Percentiles rank a stretch among this genome's conserved stretches.
phyloP scores from a whole-genome alignment of 2,888 invertebrate species.

The Phortica okadai region DNA sequence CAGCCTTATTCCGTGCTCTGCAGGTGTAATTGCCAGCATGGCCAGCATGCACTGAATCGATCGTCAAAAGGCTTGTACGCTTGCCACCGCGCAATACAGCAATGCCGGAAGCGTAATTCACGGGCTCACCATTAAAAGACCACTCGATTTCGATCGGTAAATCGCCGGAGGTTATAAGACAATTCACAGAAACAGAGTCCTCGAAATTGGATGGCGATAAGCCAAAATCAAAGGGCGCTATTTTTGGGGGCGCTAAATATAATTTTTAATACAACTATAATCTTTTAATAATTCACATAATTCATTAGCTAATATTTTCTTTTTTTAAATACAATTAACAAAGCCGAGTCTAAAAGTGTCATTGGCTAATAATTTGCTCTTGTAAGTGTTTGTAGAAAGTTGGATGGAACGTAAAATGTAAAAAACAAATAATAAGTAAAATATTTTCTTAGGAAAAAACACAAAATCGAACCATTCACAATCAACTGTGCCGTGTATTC shows the following conservation, averaged over 20 bases:
- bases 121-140: slow-evolving; percentile 78
- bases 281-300: not conserved
- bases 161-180: slow-evolving; percentile 84
- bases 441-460: slow-evolving; percentile 26
- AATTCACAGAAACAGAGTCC: slow-evolving; percentile 83
- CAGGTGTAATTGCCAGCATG: slow-evolving; percentile 88
- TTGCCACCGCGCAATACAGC: slow-evolving; percentile 80
- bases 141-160: slow-evolving; percentile 83
- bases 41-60: slow-evolving; percentile 82
- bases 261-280: not conserved
- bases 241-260: slow-evolving; percentile 83
- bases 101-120: slow-evolving; percentile 77
- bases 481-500: slow-evolving; percentile 83
- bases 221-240: slow-evolving; percentile 83
- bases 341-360: not conserved
- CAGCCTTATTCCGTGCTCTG: slow-evolving; percentile 83
- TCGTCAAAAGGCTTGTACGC: slow-evolving; percentile 81
- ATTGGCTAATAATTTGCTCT: not conserved
- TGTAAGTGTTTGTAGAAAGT: not conserved
- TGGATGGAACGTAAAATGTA: not conserved
- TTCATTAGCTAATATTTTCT: no score
- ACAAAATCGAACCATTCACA: slow-evolving; percentile 80
- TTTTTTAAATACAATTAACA: not conserved
- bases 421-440: slow-evolving; percentile 29
- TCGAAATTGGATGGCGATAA: slow-evolving; percentile 81